Conservation (phyloP, 2,797 vertebrate genomes). For the Anomalospiza imberbis region DNA sequence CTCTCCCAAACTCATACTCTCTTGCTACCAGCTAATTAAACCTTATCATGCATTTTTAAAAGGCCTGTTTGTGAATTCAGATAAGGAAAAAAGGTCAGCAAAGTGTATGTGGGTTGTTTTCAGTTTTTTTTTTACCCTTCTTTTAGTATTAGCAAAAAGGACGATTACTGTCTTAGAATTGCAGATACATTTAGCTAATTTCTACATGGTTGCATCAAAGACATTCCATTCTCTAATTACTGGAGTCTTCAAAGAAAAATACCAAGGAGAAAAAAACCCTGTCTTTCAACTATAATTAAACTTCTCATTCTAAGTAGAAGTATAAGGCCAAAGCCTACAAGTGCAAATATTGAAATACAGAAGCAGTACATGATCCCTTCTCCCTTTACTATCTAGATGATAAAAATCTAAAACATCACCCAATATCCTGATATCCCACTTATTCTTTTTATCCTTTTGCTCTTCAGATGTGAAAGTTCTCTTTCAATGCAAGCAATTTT, state of each 20-base stretch:
- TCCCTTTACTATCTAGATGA: neutral
- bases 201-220: neutral
- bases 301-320: neutral
- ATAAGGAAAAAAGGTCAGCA: neutral
- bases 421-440: neutral
- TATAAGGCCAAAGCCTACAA: neutral
- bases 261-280: accelerated
- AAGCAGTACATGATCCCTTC: neutral
- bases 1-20: neutral
- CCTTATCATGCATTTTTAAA: neutral
- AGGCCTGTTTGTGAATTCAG: neutral
- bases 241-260: neutral
- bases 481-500: neutral
- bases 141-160: neutral
- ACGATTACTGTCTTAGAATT: neutral
- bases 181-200: neutral
- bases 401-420: neutral
- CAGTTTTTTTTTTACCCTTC: neutral
- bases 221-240: neutral
- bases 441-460: neutral
- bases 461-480: neutral
- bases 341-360: neutral
- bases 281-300: neutral
- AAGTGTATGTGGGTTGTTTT: neutral
- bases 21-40: neutral